These are phyloP conservation scores for Chondrosia reniformis DNA, from an alignment of 37 sponge, comb jelly and placozoan genomes.

Conservation along the genomic window DNA sequence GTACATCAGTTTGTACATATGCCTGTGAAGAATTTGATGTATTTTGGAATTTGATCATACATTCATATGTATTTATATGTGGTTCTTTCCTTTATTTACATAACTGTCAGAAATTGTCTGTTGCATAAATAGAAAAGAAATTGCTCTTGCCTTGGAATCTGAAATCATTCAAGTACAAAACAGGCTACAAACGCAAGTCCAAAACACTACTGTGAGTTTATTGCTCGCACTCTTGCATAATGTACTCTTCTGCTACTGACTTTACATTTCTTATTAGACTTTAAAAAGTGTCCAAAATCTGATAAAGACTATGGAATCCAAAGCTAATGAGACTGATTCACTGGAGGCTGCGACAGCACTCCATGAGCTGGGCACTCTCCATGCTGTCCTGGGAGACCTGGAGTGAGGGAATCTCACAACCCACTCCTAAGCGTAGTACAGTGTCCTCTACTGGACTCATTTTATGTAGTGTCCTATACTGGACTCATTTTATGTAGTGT, in stretches of 20 bases:
- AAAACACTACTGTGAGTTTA: slow-evolving; percentile 6
- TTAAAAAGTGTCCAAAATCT: background rate
- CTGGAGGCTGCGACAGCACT: background rate
- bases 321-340: background rate
- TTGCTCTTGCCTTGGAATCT: background rate
- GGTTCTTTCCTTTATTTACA: too few species aligned
- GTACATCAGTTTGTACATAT: background rate
- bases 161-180: background rate
- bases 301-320: background rate
- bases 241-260: background rate
- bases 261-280: background rate
- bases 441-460: too few species aligned
- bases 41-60: too few species aligned
- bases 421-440: too few species aligned
- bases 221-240: background rate
- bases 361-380: background rate
- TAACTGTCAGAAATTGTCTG: background rate
- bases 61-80: too few species aligned
- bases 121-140: background rate
- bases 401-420: slow-evolving; percentile 1
- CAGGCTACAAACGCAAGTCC: background rate
- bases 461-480: too few species aligned
- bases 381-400: background rate
- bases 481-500: too few species aligned
- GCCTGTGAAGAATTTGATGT: too few species aligned